Percentiles rank a stretch among this genome's conserved stretches.
Conservation (phyloP, 2,113 vertebrate genomes). For the Rhinoptilus africanus region DNA sequence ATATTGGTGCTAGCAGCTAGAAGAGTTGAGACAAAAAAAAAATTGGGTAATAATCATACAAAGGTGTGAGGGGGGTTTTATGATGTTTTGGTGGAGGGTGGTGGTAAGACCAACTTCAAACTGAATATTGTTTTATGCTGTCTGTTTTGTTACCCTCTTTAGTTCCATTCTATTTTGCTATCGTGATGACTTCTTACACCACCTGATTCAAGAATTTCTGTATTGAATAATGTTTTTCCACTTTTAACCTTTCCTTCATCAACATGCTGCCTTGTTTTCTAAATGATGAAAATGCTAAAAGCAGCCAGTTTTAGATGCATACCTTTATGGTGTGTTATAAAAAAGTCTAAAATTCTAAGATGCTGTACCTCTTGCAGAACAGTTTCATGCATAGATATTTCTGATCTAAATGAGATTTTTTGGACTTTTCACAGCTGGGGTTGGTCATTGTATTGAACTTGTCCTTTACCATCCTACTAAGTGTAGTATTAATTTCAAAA, state of each 20-base stretch:
- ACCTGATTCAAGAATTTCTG: not conserved
- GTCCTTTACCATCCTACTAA: not conserved
- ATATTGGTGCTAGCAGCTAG: not conserved
- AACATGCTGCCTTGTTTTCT: not conserved
- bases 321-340: not conserved
- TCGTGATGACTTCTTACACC: not conserved
- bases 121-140: not conserved
- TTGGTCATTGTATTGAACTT: not conserved
- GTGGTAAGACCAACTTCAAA: fast-evolving
- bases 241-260: not conserved
- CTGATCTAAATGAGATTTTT: not conserved
- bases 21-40: not conserved
- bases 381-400: not conserved
- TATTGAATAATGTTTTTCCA: not conserved
- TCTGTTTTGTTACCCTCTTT: not conserved
- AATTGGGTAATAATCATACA: not conserved
- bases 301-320: not conserved
- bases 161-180: not conserved
- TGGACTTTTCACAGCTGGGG: not conserved
- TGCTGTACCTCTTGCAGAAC: fast-evolving
- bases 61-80: not conserved
- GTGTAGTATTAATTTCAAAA: not conserved
- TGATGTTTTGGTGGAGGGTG: not conserved
- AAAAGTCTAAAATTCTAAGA: not conserved
- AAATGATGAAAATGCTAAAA: not conserved